Evolutionary conservation across 2,797 vertebrate genomes (phyloP).

Genomic region (Cuculus canorus): DNA sequence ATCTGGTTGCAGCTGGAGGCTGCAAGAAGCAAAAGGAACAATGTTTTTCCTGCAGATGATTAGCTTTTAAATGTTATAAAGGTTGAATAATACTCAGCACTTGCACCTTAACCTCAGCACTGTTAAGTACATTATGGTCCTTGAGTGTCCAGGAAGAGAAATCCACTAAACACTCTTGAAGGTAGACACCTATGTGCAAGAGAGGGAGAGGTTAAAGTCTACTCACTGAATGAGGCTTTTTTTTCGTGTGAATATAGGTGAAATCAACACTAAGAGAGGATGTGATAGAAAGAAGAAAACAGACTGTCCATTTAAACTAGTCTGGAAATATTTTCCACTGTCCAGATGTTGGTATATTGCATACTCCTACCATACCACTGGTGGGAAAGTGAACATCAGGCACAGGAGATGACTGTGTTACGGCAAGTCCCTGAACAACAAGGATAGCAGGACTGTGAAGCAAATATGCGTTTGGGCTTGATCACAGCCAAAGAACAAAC

Average conservation of each 20-base stretch:
- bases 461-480: not conserved
- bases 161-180: not conserved
- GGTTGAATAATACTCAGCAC: not conserved
- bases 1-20: not conserved
- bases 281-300: not conserved
- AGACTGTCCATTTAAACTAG: not conserved
- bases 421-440: not conserved
- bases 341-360: not conserved
- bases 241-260: not conserved
- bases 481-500: not conserved
- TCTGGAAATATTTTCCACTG: not conserved
- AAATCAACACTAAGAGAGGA: not conserved
- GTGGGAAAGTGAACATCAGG: not conserved
- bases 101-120: not conserved
- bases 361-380: accelerated
- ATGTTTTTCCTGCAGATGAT: not conserved
- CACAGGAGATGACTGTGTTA: accelerated
- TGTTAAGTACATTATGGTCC: not conserved
- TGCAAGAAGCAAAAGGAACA: not conserved
- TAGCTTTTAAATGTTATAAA: not conserved
- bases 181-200: not conserved
- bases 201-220: not conserved
- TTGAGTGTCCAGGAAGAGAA: not conserved
- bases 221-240: not conserved
- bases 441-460: not conserved